These are phyloP conservation scores for Periparus ater DNA, from an alignment of 2,797 vertebrate species.

Conservation along the genomic window DNA sequence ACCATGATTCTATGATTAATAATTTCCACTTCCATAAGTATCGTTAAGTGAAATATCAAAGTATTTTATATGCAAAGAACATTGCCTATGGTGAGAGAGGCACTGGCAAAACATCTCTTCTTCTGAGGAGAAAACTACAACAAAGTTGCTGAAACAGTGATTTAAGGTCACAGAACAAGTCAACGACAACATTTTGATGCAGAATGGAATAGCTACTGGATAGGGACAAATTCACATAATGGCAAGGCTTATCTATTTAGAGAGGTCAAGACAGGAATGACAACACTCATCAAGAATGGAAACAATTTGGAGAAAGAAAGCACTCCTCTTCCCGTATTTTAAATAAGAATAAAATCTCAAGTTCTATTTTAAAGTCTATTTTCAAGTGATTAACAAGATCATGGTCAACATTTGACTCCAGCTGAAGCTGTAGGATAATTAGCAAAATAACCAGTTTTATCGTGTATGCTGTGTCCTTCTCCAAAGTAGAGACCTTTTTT, in stretches of 20 bases:
- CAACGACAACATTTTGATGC: background rate
- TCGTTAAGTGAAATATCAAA: background rate
- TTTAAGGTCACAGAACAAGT: background rate
- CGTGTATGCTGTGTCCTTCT: background rate
- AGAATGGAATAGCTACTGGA: background rate
- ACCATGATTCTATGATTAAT: background rate
- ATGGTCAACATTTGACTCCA: background rate
- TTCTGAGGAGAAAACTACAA: background rate
- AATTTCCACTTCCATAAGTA: background rate
- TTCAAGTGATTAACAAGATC: background rate
- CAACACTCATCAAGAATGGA: background rate
- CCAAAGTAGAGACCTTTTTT: background rate
- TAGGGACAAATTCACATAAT: background rate
- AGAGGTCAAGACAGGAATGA: background rate
- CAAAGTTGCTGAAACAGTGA: background rate
- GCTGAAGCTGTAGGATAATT: background rate
- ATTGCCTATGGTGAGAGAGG: background rate
- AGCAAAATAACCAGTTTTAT: background rate
- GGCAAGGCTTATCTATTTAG: background rate
- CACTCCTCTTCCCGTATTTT: background rate
- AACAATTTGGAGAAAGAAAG: background rate
- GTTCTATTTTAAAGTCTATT: background rate
- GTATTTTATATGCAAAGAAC: background rate
- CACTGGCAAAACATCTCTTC: background rate
- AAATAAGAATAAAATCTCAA: background rate